Percentiles rank a stretch among this genome's conserved stretches.
These are phyloP conservation scores for Caenorhabditis macrosperma DNA, from an alignment of 2,888 invertebrate species.

Conservation along the genomic window DNA sequence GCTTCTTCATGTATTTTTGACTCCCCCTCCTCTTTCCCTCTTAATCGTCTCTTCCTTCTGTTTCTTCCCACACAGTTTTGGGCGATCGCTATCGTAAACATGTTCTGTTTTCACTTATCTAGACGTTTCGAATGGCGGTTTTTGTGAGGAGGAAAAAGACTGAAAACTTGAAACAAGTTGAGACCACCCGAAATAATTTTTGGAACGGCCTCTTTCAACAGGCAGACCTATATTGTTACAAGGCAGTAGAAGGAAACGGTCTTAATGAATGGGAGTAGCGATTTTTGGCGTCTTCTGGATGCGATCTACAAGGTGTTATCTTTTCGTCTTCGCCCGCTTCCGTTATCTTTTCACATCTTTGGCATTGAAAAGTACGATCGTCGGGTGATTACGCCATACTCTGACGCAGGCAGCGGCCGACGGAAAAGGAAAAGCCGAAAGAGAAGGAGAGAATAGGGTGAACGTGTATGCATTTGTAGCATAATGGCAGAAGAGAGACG, in stretches of 20 bases:
- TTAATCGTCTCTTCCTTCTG: conserved; percentile 18
- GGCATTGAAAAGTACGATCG: conserved; percentile 34
- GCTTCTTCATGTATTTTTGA: conserved; percentile 8
- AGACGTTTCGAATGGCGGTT: conserved; percentile 35
- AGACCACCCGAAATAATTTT: not conserved
- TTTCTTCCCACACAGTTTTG: conserved; percentile 27
- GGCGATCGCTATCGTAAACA: conserved; percentile 52
- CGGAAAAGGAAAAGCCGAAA: not conserved
- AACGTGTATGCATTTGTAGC: conserved; percentile 47
- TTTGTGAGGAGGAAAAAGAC: conserved; percentile 10
- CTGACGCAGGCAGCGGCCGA: conserved; percentile 35
- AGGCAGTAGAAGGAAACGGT: too few species aligned
- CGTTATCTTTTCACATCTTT: conserved; percentile 41
- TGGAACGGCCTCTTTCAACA: not conserved
- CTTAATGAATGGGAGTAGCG: not conserved
- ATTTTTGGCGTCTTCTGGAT: conserved; percentile 13
- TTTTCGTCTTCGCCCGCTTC: not conserved
- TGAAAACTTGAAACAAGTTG: conserved; percentile 1
- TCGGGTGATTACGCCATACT: conserved; percentile 58
- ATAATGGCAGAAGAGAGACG: conserved; percentile 40
- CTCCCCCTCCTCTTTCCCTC: conserved; percentile 1
- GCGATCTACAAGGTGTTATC: not conserved
- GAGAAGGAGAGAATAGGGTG: conserved; percentile 10
- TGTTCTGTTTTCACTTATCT: conserved; percentile 51
- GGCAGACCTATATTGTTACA: too few species aligned